phyloP scores from a whole-genome alignment of 2,888 invertebrate species.

The Campoplex nolae region DNA sequence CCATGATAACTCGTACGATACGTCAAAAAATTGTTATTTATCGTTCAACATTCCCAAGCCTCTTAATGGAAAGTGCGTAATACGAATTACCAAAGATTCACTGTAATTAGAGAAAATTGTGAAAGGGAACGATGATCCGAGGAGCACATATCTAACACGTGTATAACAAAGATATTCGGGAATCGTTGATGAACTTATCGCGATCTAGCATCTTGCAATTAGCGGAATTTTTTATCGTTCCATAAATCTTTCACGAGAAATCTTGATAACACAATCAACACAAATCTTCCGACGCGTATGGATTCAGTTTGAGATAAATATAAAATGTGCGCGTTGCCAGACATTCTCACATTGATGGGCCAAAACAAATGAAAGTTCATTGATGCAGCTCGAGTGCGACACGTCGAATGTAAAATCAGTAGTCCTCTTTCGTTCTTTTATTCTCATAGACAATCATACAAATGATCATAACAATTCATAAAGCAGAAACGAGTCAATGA shows the following conservation, averaged over 20 bases:
- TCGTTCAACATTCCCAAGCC: constrained; percentile 13
- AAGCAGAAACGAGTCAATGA: background rate
- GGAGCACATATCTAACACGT: background rate
- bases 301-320: constrained; percentile 30
- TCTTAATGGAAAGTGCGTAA: constrained; percentile 28
- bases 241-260: constrained; percentile 55
- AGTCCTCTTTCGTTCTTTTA: no score
- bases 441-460: background rate
- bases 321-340: background rate
- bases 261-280: constrained; percentile 45
- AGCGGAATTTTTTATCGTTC: constrained; percentile 43
- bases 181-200: constrained; percentile 34
- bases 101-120: constrained; percentile 49
- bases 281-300: constrained; percentile 23
- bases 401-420: no score
- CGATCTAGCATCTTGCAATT: constrained; percentile 38
- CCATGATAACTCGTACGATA: background rate
- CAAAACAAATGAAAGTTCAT: background rate
- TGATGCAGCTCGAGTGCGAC: background rate
- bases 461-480: background rate
- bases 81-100: constrained; percentile 38
- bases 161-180: constrained; percentile 40
- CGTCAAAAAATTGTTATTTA: constrained; percentile 7
- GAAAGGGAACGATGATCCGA: constrained; percentile 30
- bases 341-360: background rate